Base-by-base conservation (phyloP, 2,113 vertebrate genomes). In the Phoenicopterus ruber region DNA sequence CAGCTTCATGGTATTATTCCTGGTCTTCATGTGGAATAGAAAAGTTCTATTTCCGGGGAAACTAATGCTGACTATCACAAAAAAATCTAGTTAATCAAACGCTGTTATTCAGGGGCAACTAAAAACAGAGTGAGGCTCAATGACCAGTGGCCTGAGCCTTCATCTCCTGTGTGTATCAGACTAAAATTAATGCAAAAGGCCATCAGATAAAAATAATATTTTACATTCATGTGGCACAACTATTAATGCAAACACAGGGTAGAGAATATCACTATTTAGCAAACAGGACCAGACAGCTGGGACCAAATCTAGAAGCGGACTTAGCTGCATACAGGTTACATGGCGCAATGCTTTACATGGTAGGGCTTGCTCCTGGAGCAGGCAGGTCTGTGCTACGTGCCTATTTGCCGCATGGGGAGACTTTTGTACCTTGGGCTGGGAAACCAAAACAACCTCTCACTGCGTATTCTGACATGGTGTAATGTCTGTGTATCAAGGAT, bases 131-230 rank as follows among this genome's bases (percentile, higher is more conserved):
- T 11, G 31, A 89, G 13, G 22, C 5, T 82, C 36, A 92, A 31
- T 32, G 21, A 40, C 11, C 13, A 13, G 5, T 17, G 13, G 22
- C 19, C 24, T 17, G 2, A 88, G 9, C 3, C 34, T 92, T 93
- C 0, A 0, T 42, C 28, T 69, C 10, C 7, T 6, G 6, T 17
- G 6, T 50, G 20, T 19, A 54, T 32, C 21, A 61, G 20, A 61
- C 9, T 49, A 72, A 86, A 88, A 70, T 42, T 17, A 79, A 16
- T 50, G 13, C 16, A 74, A 88, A 93, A 38, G 7, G 7, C 57
- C 17, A 78, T 55, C 16, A 67, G 36, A 58, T 70, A 54, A 47
- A 12, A 89, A 38, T 36, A 55, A 38, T 34, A 79, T 55, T 55
- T 91, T 71, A 19, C 8, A 59, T 47, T 93, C 11, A 42, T 57